These are phyloP conservation scores for Ctenopoma kingsleyae DNA, from an alignment of 2,797 vertebrate species.

Conservation along the genomic window DNA sequence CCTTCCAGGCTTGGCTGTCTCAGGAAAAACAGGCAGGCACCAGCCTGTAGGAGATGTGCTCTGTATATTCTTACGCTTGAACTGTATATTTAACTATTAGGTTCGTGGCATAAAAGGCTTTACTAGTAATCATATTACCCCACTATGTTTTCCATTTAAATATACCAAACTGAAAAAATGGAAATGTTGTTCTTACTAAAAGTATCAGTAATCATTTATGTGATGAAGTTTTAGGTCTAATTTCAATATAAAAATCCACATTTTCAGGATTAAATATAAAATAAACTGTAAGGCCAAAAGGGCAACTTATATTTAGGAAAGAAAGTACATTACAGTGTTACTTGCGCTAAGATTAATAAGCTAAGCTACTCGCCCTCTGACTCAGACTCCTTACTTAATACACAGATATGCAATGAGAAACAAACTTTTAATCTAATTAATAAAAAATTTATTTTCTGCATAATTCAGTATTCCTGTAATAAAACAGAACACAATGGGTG, in stretches of 20 bases:
- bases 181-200: not conserved
- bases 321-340: too few relatives aligned
- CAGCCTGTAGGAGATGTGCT: conserved; percentile 9
- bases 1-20: conserved; percentile 49
- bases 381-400: too few relatives aligned
- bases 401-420: too few relatives aligned
- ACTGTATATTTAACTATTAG: conserved; percentile 6
- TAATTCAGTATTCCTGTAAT: too few relatives aligned
- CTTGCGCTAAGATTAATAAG: too few relatives aligned
- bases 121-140: not conserved
- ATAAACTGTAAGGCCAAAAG: not conserved
- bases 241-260: not conserved
- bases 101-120: not conserved
- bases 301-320: too few relatives aligned
- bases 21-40: conserved; percentile 33
- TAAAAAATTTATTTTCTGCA: too few relatives aligned
- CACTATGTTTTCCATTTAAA: not conserved
- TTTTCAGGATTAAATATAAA: not conserved
- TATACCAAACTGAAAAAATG: not conserved
- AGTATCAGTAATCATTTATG: not conserved
- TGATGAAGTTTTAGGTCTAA: not conserved
- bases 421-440: too few relatives aligned
- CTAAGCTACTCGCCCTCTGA: too few relatives aligned
- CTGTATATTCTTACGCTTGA: conserved; percentile 6
- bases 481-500: too few relatives aligned